A percentile compares a stretch with the other conserved stretches of the same genome.
phyloP scores from a whole-genome alignment of 2,888 invertebrate genomes.

The Dorcus hopei region DNA sequence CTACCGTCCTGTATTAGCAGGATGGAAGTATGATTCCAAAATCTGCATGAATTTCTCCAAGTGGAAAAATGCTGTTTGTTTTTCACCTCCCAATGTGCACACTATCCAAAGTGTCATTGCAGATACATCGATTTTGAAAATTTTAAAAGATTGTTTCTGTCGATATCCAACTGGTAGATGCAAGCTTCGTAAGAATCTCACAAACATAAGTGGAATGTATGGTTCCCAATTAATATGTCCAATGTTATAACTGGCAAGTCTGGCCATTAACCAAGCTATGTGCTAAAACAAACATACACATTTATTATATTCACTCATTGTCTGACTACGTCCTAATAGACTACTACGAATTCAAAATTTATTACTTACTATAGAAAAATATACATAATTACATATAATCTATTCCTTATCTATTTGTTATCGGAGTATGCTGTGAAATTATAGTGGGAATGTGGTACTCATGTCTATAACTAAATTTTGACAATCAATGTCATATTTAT shows the following conservation, averaged over 20 bases:
- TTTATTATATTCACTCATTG: too few relatives aligned
- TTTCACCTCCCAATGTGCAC: constrained; percentile 64
- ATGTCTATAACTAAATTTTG: too few relatives aligned
- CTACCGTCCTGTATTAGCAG: constrained; percentile 74
- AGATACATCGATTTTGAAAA: constrained; percentile 50
- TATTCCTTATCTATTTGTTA: too few relatives aligned
- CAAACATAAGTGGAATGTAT: constrained; percentile 74
- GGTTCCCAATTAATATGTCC: constrained; percentile 88
- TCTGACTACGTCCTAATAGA: too few relatives aligned
- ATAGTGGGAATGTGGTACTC: too few relatives aligned
- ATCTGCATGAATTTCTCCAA: constrained; percentile 77
- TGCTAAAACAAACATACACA: constrained; percentile 52
- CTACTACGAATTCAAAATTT: too few relatives aligned
- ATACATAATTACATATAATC: too few relatives aligned
- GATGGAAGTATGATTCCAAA: constrained; percentile 84
- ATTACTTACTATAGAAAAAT: too few relatives aligned
- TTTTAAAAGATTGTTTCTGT: constrained; percentile 58
- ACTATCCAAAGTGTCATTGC: constrained; percentile 60
- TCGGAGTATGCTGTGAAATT: too few relatives aligned
- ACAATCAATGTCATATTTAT: too few relatives aligned
- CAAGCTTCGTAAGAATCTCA: constrained; percentile 67
- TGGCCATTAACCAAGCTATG: constrained; percentile 70
- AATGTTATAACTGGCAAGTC: constrained; percentile 69
- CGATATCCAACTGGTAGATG: constrained; percentile 77
- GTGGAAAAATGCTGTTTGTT: constrained; percentile 63